Evolutionary conservation across 2,113 vertebrate genomes (phyloP).

Genomic region (Herpetotheres cachinnans): DNA sequence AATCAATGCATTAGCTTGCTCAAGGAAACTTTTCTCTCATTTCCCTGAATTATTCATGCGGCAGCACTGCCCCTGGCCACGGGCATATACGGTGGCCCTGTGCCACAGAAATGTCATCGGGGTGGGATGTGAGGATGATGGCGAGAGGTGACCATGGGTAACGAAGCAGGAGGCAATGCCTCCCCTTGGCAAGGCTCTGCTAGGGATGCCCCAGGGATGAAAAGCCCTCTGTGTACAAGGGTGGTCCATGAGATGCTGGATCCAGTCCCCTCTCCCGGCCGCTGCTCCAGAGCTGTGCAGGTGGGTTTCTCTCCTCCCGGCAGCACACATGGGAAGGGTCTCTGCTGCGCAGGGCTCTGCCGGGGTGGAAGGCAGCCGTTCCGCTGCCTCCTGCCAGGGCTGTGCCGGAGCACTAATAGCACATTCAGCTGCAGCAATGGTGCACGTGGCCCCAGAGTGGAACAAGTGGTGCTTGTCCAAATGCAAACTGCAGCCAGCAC

Average conservation of each 20-base stretch:
- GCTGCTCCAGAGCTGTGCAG: fast-evolving
- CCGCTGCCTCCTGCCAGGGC: not conserved
- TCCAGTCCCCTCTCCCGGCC: not conserved
- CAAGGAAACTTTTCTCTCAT: not conserved
- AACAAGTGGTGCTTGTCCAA: not conserved
- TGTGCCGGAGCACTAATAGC: fast-evolving
- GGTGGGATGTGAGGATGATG: not conserved
- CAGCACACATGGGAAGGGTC: fast-evolving
- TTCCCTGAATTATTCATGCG: not conserved
- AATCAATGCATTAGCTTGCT: not conserved
- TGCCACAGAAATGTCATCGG: fast-evolving
- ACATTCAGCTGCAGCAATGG: not conserved
- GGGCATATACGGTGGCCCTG: fast-evolving
- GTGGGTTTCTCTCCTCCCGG: not conserved
- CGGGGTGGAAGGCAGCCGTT: not conserved
- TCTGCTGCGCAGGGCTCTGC: not conserved
- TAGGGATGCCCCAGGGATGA: not conserved
- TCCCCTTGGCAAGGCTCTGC: not conserved
- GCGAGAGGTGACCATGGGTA: fast-evolving
- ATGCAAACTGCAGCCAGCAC: not conserved
- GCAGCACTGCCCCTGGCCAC: fast-evolving
- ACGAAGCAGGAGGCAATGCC: fast-evolving
- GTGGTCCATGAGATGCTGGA: not conserved
- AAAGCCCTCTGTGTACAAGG: fast-evolving
- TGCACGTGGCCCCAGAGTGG: not conserved